Percentiles rank a stretch among this genome's conserved stretches.
phyloP scores from a whole-genome alignment of 2,113 vertebrate genomes.

The Mus spicilegus region DNA sequence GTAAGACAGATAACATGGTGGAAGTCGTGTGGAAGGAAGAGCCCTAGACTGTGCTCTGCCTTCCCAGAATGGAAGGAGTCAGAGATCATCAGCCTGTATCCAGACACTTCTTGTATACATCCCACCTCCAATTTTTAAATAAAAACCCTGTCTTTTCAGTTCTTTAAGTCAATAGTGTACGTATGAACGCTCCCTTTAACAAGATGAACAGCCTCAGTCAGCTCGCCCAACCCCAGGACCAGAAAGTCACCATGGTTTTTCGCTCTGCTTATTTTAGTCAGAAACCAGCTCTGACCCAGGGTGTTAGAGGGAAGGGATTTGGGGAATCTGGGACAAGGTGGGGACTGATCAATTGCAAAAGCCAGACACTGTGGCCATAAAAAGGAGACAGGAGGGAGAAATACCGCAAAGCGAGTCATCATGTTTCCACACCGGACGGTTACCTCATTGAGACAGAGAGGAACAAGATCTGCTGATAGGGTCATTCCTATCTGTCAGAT shows the following conservation, averaged over 20 bases:
- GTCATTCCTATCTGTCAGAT: not conserved
- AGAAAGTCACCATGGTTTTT: not conserved
- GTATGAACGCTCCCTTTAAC: not conserved
- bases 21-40: not conserved
- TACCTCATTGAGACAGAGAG: conserved; percentile 57
- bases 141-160: not conserved
- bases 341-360: conserved; percentile 82
- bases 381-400: conserved; percentile 67
- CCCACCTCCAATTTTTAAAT: not conserved
- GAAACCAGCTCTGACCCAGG: conserved; percentile 72
- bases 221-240: not conserved
- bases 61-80: not conserved
- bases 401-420: conserved; percentile 70
- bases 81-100: not conserved
- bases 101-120: not conserved
- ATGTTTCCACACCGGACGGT: conserved; percentile 67
- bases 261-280: conserved; percentile 61
- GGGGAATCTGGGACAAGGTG: conserved; percentile 39
- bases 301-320: conserved; percentile 49
- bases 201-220: not conserved
- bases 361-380: conserved; percentile 79
- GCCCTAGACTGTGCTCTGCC: fast-evolving
- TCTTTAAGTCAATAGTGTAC: not conserved
- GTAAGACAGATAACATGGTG: not conserved
- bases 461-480: conserved; percentile 22